phyloP scores from a whole-genome alignment of 2,888 invertebrate species.

The Oscheius sp. region DNA sequence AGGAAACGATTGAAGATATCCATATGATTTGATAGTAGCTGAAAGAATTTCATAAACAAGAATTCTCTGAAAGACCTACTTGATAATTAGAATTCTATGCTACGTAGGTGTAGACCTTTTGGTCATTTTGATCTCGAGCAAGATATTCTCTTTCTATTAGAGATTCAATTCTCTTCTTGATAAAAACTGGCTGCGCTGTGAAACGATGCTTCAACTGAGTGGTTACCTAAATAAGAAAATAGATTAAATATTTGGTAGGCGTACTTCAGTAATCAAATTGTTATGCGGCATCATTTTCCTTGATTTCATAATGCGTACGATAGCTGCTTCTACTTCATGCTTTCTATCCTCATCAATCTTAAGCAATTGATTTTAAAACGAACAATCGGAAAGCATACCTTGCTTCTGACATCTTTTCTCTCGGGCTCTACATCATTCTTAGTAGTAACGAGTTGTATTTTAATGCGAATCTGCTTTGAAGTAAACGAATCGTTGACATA shows the following conservation, averaged over 20 bases:
- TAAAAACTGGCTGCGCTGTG: constrained; percentile 94
- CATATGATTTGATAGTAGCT: too few species aligned
- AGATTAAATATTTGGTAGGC: too few species aligned
- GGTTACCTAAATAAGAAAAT: too few species aligned
- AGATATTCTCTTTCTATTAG: constrained; percentile 98
- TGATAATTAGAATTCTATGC: too few species aligned
- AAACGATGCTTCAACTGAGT: constrained; percentile 95
- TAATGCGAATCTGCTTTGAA: constrained; percentile 89
- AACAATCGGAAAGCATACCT: constrained; percentile 39
- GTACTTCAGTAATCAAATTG: constrained; percentile 91
- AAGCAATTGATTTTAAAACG: background rate
- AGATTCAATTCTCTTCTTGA: constrained; percentile 99
- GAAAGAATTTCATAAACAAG: too few species aligned
- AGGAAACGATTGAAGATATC: too few species aligned
- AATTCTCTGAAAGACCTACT: too few species aligned
- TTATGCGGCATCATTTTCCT: constrained; percentile 88
- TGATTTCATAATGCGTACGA: constrained; percentile 98
- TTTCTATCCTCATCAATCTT: constrained; percentile 94
- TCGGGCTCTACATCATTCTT: constrained; percentile 97
- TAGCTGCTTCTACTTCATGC: constrained; percentile 98
- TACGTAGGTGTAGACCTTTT: constrained; percentile 70
- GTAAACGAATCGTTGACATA: constrained; percentile 94
- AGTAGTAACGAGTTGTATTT: constrained; percentile 71
- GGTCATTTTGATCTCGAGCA: constrained; percentile 93
- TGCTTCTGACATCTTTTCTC: constrained; percentile 90